Percentiles rank a stretch among this genome's conserved stretches.
Evolutionary conservation across 2,113 vertebrate genomes (phyloP).

Genomic region (Ranitomeya variabilis): DNA sequence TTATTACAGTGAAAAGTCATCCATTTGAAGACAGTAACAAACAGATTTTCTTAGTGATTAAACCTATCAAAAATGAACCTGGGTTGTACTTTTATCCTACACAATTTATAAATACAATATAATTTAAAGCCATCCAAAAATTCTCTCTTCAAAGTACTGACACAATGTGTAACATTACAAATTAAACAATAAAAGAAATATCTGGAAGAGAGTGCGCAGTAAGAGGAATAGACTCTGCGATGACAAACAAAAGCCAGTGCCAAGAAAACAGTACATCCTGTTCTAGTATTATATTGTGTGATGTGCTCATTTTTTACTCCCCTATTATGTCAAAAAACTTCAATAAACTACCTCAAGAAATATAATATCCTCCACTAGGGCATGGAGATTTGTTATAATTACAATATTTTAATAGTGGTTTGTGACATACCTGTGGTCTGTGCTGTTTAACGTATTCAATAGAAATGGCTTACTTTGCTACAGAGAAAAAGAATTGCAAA

Average conservation of each 20-base stretch:
- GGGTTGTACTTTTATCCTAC: neutral
- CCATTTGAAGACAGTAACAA: neutral
- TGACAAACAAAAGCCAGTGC: constrained; percentile 48
- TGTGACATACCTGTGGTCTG: neutral
- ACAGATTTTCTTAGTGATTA: neutral
- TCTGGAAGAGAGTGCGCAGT: neutral
- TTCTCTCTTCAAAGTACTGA: constrained; percentile 24
- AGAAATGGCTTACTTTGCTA: neutral
- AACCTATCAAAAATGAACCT: neutral
- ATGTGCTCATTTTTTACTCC: constrained; percentile 10
- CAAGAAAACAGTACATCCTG: constrained; percentile 56
- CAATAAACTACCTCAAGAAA: neutral
- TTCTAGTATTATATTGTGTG: constrained; percentile 29
- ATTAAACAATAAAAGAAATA: constrained; percentile 38
- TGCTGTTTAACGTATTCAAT: neutral
- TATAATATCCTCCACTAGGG: neutral
- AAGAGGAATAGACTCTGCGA: constrained; percentile 24
- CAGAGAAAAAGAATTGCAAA: neutral
- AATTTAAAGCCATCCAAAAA: neutral
- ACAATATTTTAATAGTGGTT: neutral
- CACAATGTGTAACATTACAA: constrained; percentile 31
- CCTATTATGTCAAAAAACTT: neutral
- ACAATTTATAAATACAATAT: neutral
- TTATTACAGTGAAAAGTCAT: neutral
- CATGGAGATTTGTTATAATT: neutral